phyloP scores from a whole-genome alignment of 2,888 invertebrate genomes.

The Trachelus tabidus region DNA sequence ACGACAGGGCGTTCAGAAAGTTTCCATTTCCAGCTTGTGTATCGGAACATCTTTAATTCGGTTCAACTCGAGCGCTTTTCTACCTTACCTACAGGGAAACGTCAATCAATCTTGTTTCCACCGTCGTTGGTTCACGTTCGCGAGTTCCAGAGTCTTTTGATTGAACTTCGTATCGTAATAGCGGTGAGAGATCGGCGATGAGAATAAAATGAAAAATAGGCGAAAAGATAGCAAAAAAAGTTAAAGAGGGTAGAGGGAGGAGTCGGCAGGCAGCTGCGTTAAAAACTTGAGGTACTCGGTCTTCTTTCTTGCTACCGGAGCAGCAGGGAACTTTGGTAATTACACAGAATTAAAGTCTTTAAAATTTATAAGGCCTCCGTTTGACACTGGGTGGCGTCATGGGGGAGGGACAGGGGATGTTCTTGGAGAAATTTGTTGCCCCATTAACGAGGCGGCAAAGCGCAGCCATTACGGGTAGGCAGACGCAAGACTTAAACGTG shows the following conservation, averaged over 20 bases:
- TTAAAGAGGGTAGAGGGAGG: too few relatives aligned
- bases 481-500: neutral
- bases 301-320: slow-evolving; percentile 11
- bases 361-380: slow-evolving; percentile 45
- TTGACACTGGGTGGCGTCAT: slow-evolving; percentile 27
- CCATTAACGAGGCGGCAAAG: slow-evolving; percentile 14
- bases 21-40: slow-evolving; percentile 40
- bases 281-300: slow-evolving; percentile 4
- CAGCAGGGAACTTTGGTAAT: slow-evolving; percentile 46
- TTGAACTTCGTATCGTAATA: too few relatives aligned
- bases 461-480: neutral
- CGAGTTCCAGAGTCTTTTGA: too few relatives aligned
- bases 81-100: too few relatives aligned
- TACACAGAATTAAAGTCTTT: slow-evolving; percentile 49
- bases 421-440: slow-evolving; percentile 19
- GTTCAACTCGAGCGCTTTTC: too few relatives aligned
- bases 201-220: too few relatives aligned
- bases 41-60: slow-evolving; percentile 29
- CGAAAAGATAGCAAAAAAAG: too few relatives aligned
- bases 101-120: too few relatives aligned
- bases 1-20: slow-evolving; percentile 14
- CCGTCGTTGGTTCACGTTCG: too few relatives aligned
- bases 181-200: too few relatives aligned
- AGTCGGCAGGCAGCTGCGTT: neutral
- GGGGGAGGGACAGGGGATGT: neutral